Conservation (phyloP, 1,140 invertebrate genomes). For the Riptortus pedestris region DNA sequence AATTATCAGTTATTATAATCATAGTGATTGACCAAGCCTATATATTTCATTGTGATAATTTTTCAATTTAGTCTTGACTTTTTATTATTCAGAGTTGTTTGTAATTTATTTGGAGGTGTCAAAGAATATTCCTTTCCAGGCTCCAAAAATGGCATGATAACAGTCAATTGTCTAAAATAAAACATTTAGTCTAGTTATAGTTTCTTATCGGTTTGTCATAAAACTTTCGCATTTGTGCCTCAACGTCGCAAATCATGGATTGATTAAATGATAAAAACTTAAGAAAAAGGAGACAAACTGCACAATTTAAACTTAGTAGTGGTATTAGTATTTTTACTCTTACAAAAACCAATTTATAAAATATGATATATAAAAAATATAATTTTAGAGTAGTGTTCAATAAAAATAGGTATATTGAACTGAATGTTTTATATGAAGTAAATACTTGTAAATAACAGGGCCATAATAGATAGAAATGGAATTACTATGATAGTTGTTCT, state of each 20-base stretch:
- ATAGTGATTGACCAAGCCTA: too few relatives aligned
- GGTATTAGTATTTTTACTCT: conserved; percentile 18
- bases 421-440: conserved; percentile 15
- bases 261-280: neutral
- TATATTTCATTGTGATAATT: too few relatives aligned
- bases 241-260: neutral
- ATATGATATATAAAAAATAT: conserved; percentile 10
- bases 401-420: conserved; percentile 18
- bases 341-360: conserved; percentile 3
- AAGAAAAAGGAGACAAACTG: neutral
- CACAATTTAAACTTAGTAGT: conserved; percentile 15
- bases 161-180: conserved; percentile 11
- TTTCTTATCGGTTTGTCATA: neutral
- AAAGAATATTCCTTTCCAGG: too few relatives aligned
- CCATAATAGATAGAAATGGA: neutral
- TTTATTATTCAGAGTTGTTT: too few relatives aligned
- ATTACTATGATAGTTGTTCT: neutral
- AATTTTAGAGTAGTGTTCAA: neutral
- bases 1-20: too few relatives aligned
- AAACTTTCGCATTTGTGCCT: conserved; percentile 9
- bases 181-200: neutral
- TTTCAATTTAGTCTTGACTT: too few relatives aligned
- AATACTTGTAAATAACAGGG: conserved; percentile 12
- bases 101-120: too few relatives aligned
- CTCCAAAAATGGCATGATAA: too few relatives aligned